phyloP scores from a whole-genome alignment of 2,888 invertebrate genomes.

The Tenthredo notha region DNA sequence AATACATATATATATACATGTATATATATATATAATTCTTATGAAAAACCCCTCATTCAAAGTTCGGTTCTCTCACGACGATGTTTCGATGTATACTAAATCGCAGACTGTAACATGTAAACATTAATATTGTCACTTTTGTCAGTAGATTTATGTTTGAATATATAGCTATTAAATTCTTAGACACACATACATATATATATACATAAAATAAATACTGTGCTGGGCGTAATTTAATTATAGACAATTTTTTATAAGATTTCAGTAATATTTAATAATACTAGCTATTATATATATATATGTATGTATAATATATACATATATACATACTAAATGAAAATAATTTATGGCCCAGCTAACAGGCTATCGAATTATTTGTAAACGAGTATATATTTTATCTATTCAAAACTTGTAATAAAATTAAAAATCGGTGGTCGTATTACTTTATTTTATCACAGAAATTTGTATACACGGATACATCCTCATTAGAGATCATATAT shows the following conservation, averaged over 20 bases:
- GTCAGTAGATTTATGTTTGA: constrained; percentile 13
- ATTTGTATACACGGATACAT: constrained; percentile 52
- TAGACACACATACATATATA: constrained; percentile 28
- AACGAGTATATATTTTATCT: constrained; percentile 58
- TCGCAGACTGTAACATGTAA: constrained; percentile 21
- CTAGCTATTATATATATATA: not conserved
- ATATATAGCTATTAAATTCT: not conserved
- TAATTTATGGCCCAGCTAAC: constrained; percentile 46
- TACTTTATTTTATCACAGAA: constrained; percentile 21
- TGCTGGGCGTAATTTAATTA: constrained; percentile 46
- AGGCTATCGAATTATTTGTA: constrained; percentile 60
- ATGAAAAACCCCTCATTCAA: constrained; percentile 11
- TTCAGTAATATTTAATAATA: constrained; percentile 45
- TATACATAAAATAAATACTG: constrained; percentile 25
- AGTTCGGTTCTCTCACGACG: constrained; percentile 6
- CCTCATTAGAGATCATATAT: constrained; percentile 53
- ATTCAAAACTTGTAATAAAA: constrained; percentile 28
- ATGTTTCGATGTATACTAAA: constrained; percentile 24
- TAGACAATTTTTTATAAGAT: constrained; percentile 50
- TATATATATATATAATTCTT: constrained; percentile 56
- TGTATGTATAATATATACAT: not conserved
- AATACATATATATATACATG: constrained; percentile 57
- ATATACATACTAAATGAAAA: not conserved
- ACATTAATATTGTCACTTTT: constrained; percentile 13
- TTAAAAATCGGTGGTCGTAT: constrained; percentile 13